These are phyloP conservation scores for Corythornis cristatus DNA, from an alignment of 2,113 vertebrate species.

Conservation along the genomic window DNA sequence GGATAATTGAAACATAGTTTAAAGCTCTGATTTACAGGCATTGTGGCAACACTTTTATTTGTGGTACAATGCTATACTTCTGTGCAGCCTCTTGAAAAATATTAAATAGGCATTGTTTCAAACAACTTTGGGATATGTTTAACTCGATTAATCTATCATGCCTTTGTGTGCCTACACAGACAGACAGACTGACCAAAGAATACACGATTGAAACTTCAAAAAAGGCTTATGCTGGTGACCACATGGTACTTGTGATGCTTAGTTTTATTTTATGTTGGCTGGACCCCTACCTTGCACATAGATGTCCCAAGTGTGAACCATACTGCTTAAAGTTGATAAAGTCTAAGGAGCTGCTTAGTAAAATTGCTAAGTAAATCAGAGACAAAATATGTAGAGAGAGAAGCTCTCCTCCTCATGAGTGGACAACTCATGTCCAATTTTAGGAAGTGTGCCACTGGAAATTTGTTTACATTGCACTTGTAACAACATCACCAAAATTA, in stretches of 20 bases:
- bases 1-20: constrained; percentile 88
- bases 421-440: not conserved
- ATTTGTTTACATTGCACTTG: not conserved
- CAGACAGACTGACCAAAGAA: constrained; percentile 4
- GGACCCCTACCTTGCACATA: not conserved
- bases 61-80: constrained; percentile 79
- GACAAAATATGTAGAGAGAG: not conserved
- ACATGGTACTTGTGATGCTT: accelerated
- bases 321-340: not conserved
- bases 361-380: not conserved
- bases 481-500: not conserved
- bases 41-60: constrained; percentile 79
- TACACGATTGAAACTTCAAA: not conserved
- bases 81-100: constrained; percentile 65
- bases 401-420: not conserved
- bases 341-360: not conserved
- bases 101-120: constrained; percentile 78
- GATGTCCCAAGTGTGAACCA: not conserved
- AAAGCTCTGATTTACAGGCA: constrained; percentile 86
- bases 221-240: not conserved
- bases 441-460: not conserved
- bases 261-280: accelerated
- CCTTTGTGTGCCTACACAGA: constrained; percentile 24
- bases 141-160: constrained; percentile 73
- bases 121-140: constrained; percentile 73